Conservation (phyloP, 1,140 invertebrate species). For the Brachionus koreanus region DNA sequence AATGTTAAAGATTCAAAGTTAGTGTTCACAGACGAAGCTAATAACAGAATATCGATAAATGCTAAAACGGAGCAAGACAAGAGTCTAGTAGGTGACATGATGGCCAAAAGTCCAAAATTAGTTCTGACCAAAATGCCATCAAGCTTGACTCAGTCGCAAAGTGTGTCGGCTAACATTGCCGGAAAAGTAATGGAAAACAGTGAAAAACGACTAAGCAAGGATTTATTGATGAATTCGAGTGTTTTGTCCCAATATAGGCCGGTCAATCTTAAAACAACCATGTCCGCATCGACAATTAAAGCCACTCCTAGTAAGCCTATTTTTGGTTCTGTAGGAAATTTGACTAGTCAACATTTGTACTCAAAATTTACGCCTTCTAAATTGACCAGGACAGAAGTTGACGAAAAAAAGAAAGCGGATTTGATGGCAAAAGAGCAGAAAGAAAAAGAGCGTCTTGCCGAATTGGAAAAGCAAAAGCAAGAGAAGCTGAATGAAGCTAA, state of each 20-base stretch:
- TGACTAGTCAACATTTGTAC: constrained; percentile 24
- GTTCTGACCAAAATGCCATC: neutral
- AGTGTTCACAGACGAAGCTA: neutral
- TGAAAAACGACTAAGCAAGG: constrained; percentile 6
- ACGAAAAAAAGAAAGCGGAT: constrained; percentile 30
- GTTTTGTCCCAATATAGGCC: neutral
- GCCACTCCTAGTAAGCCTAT: neutral
- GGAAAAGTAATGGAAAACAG: neutral
- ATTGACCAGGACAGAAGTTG: neutral
- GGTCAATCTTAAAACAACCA: neutral
- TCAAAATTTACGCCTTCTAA: constrained; percentile 19
- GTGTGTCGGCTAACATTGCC: neutral
- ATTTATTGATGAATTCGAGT: neutral
- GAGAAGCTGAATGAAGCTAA: neutral
- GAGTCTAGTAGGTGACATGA: neutral
- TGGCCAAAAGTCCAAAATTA: neutral
- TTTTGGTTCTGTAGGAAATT: neutral
- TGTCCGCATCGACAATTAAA: neutral
- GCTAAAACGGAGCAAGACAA: neutral
- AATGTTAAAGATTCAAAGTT: neutral
- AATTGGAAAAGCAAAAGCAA: constrained; percentile 11
- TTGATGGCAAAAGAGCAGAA: neutral
- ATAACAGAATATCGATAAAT: neutral
- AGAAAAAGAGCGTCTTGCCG: neutral
- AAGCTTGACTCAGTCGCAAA: neutral